Evolutionary conservation across 2,888 invertebrate genomes (phyloP).

Genomic region (Drosophila anceps): DNA sequence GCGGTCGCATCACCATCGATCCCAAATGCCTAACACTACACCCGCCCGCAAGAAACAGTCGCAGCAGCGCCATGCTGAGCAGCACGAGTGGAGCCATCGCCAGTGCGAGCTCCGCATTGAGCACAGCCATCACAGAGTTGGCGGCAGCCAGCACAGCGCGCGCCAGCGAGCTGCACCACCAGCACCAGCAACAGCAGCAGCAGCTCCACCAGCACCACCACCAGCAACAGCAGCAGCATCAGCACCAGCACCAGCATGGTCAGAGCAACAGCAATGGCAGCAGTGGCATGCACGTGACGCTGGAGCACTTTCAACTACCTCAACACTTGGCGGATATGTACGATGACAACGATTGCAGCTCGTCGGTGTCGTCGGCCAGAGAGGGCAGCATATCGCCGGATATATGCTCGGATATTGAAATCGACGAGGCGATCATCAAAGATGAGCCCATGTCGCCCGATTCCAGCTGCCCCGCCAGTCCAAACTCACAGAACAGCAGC

Average conservation of each 20-base stretch:
- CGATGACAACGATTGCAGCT: constrained; percentile 72
- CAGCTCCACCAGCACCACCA: background rate
- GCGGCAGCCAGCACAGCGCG: constrained; percentile 43
- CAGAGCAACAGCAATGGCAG: constrained; percentile 28
- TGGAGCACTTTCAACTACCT: constrained; percentile 80
- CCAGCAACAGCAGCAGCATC: background rate
- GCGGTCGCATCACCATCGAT: constrained; percentile 81
- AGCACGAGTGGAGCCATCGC: constrained; percentile 55
- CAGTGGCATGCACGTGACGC: constrained; percentile 41
- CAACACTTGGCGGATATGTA: constrained; percentile 74
- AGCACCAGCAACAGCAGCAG: background rate
- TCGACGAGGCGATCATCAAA: constrained; percentile 87
- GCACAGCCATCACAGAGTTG: constrained; percentile 58
- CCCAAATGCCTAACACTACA: constrained; percentile 79
- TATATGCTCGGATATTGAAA: constrained; percentile 84
- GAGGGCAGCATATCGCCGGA: constrained; percentile 82
- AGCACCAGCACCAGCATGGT: constrained; percentile 4
- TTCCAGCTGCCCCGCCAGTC: constrained; percentile 90
- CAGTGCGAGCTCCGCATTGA: constrained; percentile 62
- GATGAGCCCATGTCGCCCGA: constrained; percentile 92
- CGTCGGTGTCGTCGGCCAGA: constrained; percentile 70
- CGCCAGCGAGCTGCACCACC: constrained; percentile 30
- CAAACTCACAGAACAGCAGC: constrained; percentile 82
- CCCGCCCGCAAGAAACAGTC: constrained; percentile 57
- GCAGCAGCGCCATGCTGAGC: constrained; percentile 60